These are phyloP conservation scores for Microcebus tavaratra DNA, from an alignment of 2,113 vertebrate species.

Conservation along the genomic window DNA sequence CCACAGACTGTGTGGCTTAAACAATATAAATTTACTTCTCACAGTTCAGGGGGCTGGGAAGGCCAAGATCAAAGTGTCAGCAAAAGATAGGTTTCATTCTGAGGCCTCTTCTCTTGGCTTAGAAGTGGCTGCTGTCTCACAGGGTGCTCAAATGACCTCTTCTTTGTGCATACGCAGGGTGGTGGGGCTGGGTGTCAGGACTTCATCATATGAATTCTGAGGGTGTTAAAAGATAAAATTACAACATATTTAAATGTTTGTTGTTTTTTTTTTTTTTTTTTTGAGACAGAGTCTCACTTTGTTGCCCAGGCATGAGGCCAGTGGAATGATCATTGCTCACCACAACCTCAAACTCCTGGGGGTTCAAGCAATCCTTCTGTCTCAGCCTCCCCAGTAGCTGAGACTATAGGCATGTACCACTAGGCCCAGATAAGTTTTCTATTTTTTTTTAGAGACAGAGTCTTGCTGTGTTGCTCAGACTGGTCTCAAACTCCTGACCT, in stretches of 20 bases:
- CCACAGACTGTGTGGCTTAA: background rate
- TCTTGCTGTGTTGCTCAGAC: background rate
- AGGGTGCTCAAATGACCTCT: background rate
- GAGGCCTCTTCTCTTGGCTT: background rate
- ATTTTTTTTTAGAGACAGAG: no score
- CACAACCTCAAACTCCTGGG: background rate
- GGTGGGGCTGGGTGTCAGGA: no score
- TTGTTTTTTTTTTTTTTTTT: background rate
- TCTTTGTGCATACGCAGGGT: background rate
- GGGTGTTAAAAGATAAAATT: background rate
- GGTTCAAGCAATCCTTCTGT: background rate
- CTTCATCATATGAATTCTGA: background rate
- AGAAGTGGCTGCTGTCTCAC: background rate
- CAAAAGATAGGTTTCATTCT: background rate
- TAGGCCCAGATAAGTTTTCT: background rate
- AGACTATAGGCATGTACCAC: background rate
- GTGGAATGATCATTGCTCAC: background rate
- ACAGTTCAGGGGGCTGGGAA: background rate
- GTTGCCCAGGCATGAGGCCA: background rate
- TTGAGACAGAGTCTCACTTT: background rate
- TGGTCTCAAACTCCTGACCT: background rate
- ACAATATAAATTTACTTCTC: background rate
- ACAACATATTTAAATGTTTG: background rate
- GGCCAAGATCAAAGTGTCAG: background rate
- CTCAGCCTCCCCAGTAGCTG: background rate